Base-by-base conservation (phyloP, 2,797 vertebrate species). In the Cheirogaleus major region DNA sequence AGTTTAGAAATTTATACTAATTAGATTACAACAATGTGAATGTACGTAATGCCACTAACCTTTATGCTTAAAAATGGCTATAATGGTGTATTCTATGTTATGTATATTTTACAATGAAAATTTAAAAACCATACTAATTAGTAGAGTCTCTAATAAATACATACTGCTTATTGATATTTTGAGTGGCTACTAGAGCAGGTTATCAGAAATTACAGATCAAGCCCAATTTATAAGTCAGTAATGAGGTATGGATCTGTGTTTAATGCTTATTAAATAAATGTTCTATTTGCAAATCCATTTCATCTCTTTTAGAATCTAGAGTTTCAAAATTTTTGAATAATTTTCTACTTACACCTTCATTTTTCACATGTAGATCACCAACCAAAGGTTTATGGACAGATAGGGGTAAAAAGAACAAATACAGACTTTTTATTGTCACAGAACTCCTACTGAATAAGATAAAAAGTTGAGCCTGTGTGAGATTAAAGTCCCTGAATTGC, bases 211-310 rank as follows among this genome's bases (percentile, higher is more conserved):
- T 93, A 18, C 23, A 91, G 72, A 43, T 57, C 50, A 55, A 82
- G 32, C 10, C 43, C 32, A 96, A 83, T 50, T 30, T 81, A 22
- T 35, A 83, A 52, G 13, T 88, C 38, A 75, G 57, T 23, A 87
- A 79, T 38, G n/a, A 88, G 20, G 43, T 76, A 45, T 11, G 32
- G 45, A 63, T 57, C 32, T 43, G 27, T 48, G 22, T 43, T 32
- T 57, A n/a, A 15, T 1, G 15, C 4, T 63, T 38, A 87, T 41
- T 67, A 61, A 61, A 80, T 69, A 63, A 75, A 5, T 1, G 82
- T 72, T 93, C 63, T 86, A 96, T 23, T 80, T 95, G 65, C 22
- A 90, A 88, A 73, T 15, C 48, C 61, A 70, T 45, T 93, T 85
- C 25, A 69, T 22, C 18, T 57, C 30, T 81, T 79, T n/a, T 35